Conservation (phyloP, 2,888 invertebrate species). For the Chironomus riparius region DNA sequence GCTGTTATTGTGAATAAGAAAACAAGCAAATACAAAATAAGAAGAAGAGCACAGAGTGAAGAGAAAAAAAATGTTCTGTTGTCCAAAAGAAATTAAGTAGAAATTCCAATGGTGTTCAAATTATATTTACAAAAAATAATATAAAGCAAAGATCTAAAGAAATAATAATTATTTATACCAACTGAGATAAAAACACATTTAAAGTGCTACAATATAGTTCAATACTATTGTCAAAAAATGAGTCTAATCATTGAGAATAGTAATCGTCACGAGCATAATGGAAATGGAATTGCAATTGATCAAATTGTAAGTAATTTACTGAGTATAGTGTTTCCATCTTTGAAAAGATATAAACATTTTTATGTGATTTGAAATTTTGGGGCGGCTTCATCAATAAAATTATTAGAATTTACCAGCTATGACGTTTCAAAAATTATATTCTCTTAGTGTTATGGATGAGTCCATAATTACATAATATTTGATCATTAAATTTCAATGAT, state of each 20-base stretch:
- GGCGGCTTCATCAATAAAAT: no score
- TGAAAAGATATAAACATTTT: no score
- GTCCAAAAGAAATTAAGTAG: slow-evolving; percentile 6
- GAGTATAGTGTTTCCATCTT: no score
- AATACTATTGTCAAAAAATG: background rate
- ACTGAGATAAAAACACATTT: background rate
- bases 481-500: no score
- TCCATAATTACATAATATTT: no score
- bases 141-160: background rate
- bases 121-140: background rate
- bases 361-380: no score
- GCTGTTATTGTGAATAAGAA: background rate
- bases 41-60: background rate
- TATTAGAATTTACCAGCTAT: no score
- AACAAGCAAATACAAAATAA: background rate
- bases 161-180: background rate
- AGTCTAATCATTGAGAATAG: slow-evolving; percentile 24
- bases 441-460: no score
- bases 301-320: slow-evolving; percentile 10
- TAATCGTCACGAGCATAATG: slow-evolving; percentile 24
- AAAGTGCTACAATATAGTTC: background rate
- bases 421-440: no score
- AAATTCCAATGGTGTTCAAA: slow-evolving; percentile 12
- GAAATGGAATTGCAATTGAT: slow-evolving; percentile 23
- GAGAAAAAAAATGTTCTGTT: slow-evolving; percentile 1